Base-by-base conservation (phyloP, 2,888 invertebrate species). In the Apodemia zela region DNA sequence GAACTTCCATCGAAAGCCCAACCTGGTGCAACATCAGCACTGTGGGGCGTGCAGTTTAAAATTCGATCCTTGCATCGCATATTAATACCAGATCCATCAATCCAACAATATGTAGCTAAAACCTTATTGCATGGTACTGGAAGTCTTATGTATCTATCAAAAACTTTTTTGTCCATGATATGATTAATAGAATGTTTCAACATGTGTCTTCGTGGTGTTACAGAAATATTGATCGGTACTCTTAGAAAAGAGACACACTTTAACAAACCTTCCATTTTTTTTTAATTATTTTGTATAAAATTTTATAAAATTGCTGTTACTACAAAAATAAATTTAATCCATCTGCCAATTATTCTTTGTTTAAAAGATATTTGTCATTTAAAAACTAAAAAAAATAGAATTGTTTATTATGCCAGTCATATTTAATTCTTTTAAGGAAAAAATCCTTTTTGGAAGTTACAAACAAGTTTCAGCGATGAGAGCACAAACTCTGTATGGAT, bases 1-100 rank as follows among this genome's bases (percentile, higher is more conserved):
- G 98, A 98, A 80, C 97, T 97, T 66, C 98, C 98, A 85, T 98
- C 98, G 78, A 96, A 98, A 71, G 97, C 96, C 98, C 98, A 98
- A 64, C 94, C 91, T 0, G 98, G 98, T 21, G 94, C 74, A 69
- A 71, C 72, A 2, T 84, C 87, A 11, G 94, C 86, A 21, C 79
- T 74, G 65, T 88, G 90, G n/a, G 96, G 96, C 13, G 93, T 87
- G 71, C 93, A 93, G 74, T 93, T 93, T 29, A 96, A 77, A 2
- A 96, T 94, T 67, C 94, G 91, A 62, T 95, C 94, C 80, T 96
- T 96, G 67, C 93, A 87, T 70, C 96, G 89, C 71, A 96, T 77
- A 73, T 94, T 92, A 72, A 95, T 94, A 2, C 95, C 96, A 2
- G 95, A 95, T 18, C 96, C 96, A 75, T 96, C 96, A 68, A 96